phyloP scores from a whole-genome alignment of 2,888 invertebrate genomes.

The Pollenia labialis region DNA sequence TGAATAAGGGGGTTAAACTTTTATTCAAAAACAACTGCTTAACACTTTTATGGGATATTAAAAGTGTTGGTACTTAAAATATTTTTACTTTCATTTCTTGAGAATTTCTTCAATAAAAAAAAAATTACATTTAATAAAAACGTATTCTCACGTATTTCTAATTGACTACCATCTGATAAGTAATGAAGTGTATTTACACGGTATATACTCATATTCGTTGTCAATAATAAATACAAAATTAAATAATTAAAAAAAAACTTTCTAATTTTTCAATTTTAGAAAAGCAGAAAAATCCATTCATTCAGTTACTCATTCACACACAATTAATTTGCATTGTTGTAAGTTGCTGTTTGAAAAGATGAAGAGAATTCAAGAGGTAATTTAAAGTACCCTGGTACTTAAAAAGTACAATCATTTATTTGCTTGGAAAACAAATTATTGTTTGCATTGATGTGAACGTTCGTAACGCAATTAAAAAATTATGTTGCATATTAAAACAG shows the following conservation, averaged over 20 bases:
- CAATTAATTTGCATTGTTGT: constrained; percentile 28
- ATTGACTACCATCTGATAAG: neutral
- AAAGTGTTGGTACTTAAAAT: neutral
- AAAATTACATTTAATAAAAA: neutral
- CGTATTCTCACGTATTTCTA: neutral
- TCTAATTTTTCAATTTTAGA: constrained; percentile 11
- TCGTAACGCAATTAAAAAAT: constrained; percentile 12
- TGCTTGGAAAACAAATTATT: neutral
- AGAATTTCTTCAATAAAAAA: neutral
- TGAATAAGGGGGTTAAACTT: too few species aligned
- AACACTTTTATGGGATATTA: too few species aligned
- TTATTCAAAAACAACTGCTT: too few species aligned
- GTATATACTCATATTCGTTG: neutral
- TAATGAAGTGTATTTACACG: neutral
- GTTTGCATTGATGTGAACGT: neutral
- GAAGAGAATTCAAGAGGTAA: neutral
- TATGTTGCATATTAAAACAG: neutral
- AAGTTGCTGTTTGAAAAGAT: neutral
- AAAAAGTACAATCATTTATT: too few species aligned
- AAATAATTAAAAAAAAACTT: constrained; percentile 56
- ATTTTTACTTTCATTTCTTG: neutral
- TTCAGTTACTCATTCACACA: constrained; percentile 20
- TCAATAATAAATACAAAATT: constrained; percentile 40
- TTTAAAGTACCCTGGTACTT: too few species aligned
- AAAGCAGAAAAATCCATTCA: constrained; percentile 5